Conservation (phyloP, 2,797 vertebrate species). For the Phyllotis vaccarum region DNA sequence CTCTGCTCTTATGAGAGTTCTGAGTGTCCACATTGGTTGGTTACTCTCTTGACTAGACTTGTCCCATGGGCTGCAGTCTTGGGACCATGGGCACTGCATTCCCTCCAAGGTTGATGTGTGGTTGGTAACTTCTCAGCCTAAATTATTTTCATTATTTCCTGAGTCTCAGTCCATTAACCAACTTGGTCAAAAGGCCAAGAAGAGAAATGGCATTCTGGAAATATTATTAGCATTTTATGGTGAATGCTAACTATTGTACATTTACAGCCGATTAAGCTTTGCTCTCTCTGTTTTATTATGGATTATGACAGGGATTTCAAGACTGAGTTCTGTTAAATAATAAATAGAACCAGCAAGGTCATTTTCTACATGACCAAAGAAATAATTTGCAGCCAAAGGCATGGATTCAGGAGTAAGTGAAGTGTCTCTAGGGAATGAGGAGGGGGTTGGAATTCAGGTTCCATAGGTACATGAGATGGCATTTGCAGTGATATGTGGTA, state of each 20-base stretch:
- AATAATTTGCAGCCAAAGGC: conserved; percentile 68
- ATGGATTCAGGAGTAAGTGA: conserved; percentile 64
- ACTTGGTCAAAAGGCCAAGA: conserved; percentile 79
- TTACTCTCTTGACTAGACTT: not conserved
- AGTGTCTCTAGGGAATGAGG: not conserved
- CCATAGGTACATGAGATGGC: conserved; percentile 32
- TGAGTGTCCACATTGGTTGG: not conserved
- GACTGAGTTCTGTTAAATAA: conserved; percentile 79
- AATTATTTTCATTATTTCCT: conserved; percentile 75
- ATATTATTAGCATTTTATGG: conserved; percentile 77
- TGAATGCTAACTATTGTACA: conserved; percentile 78
- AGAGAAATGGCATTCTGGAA: conserved; percentile 79
- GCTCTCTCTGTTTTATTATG: conserved; percentile 76
- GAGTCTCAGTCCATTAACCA: conserved; percentile 69
- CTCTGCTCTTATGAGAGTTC: not conserved
- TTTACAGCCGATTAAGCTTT: conserved; percentile 79
- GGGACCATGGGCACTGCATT: not conserved
- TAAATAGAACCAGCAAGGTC: conserved; percentile 82
- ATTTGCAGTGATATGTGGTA: conserved; percentile 29
- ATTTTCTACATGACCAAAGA: conserved; percentile 76
- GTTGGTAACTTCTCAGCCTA: conserved; percentile 49
- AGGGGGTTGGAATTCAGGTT: not conserved
- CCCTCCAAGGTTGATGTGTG: conserved; percentile 53
- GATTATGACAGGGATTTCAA: conserved; percentile 79
- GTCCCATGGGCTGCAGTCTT: not conserved